These are phyloP conservation scores for Tetrax tetrax DNA, from an alignment of 2,113 vertebrate species.

Conservation along the genomic window DNA sequence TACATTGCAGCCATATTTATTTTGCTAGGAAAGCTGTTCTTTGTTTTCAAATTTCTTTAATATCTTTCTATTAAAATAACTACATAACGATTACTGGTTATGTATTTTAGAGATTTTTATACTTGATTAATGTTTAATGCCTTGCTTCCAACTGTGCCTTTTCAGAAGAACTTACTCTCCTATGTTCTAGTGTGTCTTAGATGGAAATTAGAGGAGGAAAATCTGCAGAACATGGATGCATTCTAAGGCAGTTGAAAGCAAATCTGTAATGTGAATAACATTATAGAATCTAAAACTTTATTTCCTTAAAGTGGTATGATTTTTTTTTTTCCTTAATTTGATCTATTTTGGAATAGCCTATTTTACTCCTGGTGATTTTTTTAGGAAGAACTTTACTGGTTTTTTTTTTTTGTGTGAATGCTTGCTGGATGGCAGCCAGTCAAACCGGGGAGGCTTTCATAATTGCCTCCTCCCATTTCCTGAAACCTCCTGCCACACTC, in stretches of 20 bases:
- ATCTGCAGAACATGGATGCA: background rate
- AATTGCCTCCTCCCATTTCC: background rate
- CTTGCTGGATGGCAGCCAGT: background rate
- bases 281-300: background rate
- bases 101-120: background rate
- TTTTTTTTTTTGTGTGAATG: background rate
- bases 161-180: background rate
- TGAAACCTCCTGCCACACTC: background rate
- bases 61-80: background rate
- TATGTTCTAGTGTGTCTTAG: background rate
- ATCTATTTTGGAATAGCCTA: background rate
- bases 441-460: background rate
- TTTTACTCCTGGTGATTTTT: background rate
- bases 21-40: background rate
- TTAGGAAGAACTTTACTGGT: background rate
- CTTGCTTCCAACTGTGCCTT: background rate
- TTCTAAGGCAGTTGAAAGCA: background rate
- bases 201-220: background rate
- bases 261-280: background rate
- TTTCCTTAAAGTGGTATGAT: background rate
- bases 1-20: background rate
- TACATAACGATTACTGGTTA: background rate
- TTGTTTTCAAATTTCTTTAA: background rate
- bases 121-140: background rate
- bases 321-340: background rate